phyloP scores from a whole-genome alignment of 2,888 invertebrate species.

The Camptogramma bilineatum region DNA sequence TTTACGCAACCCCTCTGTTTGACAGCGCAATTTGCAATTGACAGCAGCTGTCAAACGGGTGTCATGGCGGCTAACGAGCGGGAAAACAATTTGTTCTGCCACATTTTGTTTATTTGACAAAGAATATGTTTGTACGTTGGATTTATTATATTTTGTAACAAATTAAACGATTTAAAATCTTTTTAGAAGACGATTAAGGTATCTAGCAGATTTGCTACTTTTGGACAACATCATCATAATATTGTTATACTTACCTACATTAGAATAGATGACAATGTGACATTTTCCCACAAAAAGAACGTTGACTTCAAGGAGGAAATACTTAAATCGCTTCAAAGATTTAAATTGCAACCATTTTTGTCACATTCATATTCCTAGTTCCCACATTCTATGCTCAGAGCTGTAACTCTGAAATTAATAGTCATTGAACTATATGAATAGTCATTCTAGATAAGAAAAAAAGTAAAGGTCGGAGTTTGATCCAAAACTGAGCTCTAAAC shows the following conservation, averaged over 20 bases:
- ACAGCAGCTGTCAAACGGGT: conserved; percentile 41
- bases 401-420: neutral
- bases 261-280: neutral
- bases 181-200: neutral
- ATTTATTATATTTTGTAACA: neutral
- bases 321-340: neutral
- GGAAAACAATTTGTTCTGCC: conserved; percentile 29
- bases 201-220: too few species aligned
- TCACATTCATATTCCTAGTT: conserved; percentile 12
- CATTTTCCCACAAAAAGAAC: neutral
- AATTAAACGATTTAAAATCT: neutral
- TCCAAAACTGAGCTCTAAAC: too few species aligned
- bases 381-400: conserved; percentile 12
- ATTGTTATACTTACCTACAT: neutral
- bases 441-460: too few species aligned
- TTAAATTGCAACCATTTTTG: conserved; percentile 9
- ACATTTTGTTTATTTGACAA: conserved; percentile 22
- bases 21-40: conserved; percentile 39
- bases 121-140: neutral
- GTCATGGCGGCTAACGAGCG: conserved; percentile 40
- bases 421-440: neutral
- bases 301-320: conserved; percentile 4
- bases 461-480: too few species aligned
- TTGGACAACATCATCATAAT: neutral
- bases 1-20: conserved; percentile 9